Percentiles rank a stretch among this genome's conserved stretches.
These are phyloP conservation scores for Buathra laborator DNA, from an alignment of 2,888 invertebrate species.

Conservation along the genomic window DNA sequence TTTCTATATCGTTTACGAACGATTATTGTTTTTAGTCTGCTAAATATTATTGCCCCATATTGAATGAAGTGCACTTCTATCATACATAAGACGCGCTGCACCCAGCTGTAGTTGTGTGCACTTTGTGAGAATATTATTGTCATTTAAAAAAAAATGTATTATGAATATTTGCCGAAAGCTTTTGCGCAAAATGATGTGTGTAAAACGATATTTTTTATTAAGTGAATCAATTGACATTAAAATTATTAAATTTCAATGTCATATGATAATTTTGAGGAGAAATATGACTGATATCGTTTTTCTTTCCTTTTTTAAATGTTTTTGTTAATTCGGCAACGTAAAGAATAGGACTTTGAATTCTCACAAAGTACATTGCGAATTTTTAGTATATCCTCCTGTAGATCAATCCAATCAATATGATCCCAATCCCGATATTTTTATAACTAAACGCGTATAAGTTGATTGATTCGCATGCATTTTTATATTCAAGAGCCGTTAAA, in stretches of 20 bases:
- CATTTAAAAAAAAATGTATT: neutral
- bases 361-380: slow-evolving; percentile 67
- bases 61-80: slow-evolving; percentile 58
- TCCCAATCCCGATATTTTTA: slow-evolving; percentile 64
- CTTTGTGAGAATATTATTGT: slow-evolving; percentile 69
- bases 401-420: slow-evolving; percentile 66
- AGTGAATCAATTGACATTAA: neutral
- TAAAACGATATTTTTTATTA: neutral
- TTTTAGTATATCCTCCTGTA: slow-evolving; percentile 71
- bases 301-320: neutral
- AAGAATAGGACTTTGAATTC: slow-evolving; percentile 55
- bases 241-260: neutral
- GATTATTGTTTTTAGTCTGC: slow-evolving; percentile 31
- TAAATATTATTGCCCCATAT: slow-evolving; percentile 38
- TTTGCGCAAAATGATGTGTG: neutral
- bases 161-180: neutral
- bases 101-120: slow-evolving; percentile 59
- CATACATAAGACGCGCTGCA: slow-evolving; percentile 62
- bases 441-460: slow-evolving; percentile 64
- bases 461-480: slow-evolving; percentile 68
- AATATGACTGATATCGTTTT: neutral
- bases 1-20: slow-evolving; percentile 32
- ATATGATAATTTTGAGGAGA: neutral
- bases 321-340: slow-evolving; percentile 15
- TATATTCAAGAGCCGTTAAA: slow-evolving; percentile 48